Percentiles rank a stretch among this genome's conserved stretches.
These are phyloP conservation scores for Formica selysi DNA, from an alignment of 1,140 invertebrate species.

Conservation along the genomic window DNA sequence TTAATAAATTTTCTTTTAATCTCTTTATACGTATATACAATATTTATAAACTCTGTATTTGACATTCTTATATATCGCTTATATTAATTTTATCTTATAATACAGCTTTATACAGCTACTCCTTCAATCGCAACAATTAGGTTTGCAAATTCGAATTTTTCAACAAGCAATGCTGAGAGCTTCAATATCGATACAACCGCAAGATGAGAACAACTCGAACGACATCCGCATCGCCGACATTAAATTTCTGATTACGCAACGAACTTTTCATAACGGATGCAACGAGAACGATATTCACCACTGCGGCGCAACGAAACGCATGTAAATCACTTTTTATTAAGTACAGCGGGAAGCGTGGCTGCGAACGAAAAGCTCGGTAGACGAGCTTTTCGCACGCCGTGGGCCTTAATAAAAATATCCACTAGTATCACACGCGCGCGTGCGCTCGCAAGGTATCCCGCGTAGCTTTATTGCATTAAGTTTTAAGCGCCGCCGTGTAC, in stretches of 20 bases:
- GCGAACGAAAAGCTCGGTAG: conserved; percentile 40
- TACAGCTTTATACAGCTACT: background rate
- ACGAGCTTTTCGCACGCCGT: conserved; percentile 50
- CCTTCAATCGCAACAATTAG: background rate
- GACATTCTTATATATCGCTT: background rate
- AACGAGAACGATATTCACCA: conserved; percentile 51
- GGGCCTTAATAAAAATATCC: conserved; percentile 51
- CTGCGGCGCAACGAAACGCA: conserved; percentile 59
- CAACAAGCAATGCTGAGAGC: background rate
- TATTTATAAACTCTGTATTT: too few species aligned
- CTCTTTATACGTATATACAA: background rate
- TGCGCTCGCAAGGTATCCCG: conserved; percentile 12
- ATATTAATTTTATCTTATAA: background rate
- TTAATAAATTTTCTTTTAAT: background rate
- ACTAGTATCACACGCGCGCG: conserved; percentile 33
- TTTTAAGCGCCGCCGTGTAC: conserved; percentile 50
- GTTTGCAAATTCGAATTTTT: background rate
- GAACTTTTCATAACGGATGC: conserved; percentile 25
- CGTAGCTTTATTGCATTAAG: conserved; percentile 58
- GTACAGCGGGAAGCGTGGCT: conserved; percentile 72
- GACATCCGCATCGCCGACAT: conserved; percentile 10
- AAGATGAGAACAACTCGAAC: conserved; percentile 1
- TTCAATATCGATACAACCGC: background rate
- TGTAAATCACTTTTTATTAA: conserved; percentile 78
- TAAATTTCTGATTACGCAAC: conserved; percentile 55